Percentiles rank a stretch among this genome's conserved stretches.
These are phyloP conservation scores for Chrosomus eos DNA, from an alignment of 2,797 vertebrate species.

Conservation along the genomic window DNA sequence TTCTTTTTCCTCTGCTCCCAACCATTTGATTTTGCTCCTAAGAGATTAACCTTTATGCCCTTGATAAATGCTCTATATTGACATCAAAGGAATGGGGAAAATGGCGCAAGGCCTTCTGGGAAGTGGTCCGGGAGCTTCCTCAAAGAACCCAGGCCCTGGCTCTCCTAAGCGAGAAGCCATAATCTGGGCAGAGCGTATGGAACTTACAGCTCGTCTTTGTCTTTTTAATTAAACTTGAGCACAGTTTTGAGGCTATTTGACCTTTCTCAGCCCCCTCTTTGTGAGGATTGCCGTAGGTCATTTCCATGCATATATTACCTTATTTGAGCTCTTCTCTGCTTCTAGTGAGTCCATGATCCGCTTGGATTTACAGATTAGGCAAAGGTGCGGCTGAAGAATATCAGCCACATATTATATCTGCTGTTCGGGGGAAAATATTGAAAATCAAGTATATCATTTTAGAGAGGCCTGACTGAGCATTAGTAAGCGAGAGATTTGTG, in stretches of 20 bases:
- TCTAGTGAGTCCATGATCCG: constrained; percentile 64
- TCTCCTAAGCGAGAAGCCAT: constrained; percentile 56
- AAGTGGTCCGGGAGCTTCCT: constrained; percentile 59
- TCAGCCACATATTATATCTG: constrained; percentile 64
- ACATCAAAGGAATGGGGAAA: constrained; percentile 73
- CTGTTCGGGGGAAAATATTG: constrained; percentile 54
- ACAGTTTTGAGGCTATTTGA: constrained; percentile 79
- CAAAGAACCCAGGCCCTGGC: constrained; percentile 57
- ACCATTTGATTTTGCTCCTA: constrained; percentile 69
- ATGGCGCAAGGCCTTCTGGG: constrained; percentile 68
- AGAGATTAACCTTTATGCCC: constrained; percentile 75
- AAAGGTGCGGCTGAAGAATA: constrained; percentile 62
- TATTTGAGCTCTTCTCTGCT: constrained; percentile 48
- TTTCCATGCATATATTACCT: constrained; percentile 82
- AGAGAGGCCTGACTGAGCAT: constrained; percentile 9
- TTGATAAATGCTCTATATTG: constrained; percentile 75
- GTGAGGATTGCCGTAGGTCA: constrained; percentile 73
- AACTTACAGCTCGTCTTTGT: constrained; percentile 76
- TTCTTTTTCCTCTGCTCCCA: constrained; percentile 58
- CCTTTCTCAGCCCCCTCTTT: constrained; percentile 74
- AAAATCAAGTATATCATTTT: constrained; percentile 56
- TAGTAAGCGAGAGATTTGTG: constrained; percentile 7
- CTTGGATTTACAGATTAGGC: constrained; percentile 73
- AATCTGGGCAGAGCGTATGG: constrained; percentile 65
- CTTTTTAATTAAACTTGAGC: constrained; percentile 82